Conservation (phyloP, 1,140 invertebrate species). For the Trachelipus rathkii region DNA sequence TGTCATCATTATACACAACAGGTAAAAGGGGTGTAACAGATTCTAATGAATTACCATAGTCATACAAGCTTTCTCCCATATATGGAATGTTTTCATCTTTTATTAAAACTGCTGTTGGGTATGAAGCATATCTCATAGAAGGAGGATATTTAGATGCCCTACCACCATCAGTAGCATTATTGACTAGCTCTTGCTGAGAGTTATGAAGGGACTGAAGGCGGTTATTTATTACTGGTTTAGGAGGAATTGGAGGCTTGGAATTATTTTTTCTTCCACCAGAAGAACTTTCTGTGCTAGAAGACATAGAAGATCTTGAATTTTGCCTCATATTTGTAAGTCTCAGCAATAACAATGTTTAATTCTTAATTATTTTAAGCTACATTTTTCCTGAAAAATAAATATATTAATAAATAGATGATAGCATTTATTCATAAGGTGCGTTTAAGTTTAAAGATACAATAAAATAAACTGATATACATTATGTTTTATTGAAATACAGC, state of each 20-base stretch:
- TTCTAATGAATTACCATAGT: not conserved
- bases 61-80: not conserved
- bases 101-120: not conserved
- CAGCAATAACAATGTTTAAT: no score
- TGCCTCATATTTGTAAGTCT: no score
- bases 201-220: not conserved
- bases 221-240: not conserved
- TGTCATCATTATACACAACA: not conserved
- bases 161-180: not conserved
- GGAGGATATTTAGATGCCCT: not conserved
- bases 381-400: no score
- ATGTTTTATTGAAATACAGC: no score
- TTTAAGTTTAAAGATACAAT: no score
- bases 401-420: no score
- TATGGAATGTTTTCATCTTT: slow-evolving; percentile 10
- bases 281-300: not conserved
- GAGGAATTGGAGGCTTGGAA: not conserved
- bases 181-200: not conserved
- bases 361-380: no score
- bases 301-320: not conserved
- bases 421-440: no score
- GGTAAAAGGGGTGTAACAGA: not conserved
- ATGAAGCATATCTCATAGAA: not conserved
- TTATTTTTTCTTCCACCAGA: not conserved
- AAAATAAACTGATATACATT: no score